A percentile compares a stretch with the other conserved stretches of the same genome.
These are phyloP conservation scores for Digitonthophagus gazella DNA, from an alignment of 2,888 invertebrate genomes.

Conservation along the genomic window DNA sequence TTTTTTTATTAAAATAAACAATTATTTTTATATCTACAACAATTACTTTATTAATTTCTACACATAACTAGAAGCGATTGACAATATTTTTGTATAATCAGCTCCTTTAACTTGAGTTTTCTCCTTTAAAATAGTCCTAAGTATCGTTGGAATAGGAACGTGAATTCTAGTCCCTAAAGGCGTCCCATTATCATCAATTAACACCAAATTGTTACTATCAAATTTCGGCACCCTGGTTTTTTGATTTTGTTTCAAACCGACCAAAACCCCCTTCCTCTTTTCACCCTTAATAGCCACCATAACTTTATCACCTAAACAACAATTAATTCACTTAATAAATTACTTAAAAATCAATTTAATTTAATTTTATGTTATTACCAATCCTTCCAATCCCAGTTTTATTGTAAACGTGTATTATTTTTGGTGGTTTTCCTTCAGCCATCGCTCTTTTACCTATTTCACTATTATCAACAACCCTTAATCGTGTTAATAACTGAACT, in stretches of 20 bases:
- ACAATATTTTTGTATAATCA: constrained; percentile 89
- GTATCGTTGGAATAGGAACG: constrained; percentile 88
- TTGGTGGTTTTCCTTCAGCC: constrained; percentile 91
- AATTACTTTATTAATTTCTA: neutral
- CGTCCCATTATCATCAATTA: constrained; percentile 92
- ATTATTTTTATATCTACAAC: neutral
- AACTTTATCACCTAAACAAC: constrained; percentile 73
- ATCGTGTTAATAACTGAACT: constrained; percentile 70
- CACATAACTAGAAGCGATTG: constrained; percentile 86
- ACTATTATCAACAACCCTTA: constrained; percentile 96
- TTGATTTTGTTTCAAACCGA: constrained; percentile 84
- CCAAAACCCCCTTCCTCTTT: constrained; percentile 89
- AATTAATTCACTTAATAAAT: neutral
- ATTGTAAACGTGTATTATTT: constrained; percentile 92
- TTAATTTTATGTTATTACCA: constrained; percentile 53
- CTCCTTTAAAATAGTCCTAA: constrained; percentile 80
- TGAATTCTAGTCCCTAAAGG: constrained; percentile 94
- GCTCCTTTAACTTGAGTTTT: constrained; percentile 78
- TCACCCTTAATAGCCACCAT: constrained; percentile 92
- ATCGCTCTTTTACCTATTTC: constrained; percentile 92
- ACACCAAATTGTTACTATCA: constrained; percentile 93
- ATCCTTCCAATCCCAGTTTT: constrained; percentile 64
- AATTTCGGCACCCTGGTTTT: constrained; percentile 80
- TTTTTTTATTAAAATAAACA: no score
- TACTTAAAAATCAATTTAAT: no score